These are phyloP conservation scores for Gallinago media DNA, from an alignment of 2,113 vertebrate species.

Conservation along the genomic window DNA sequence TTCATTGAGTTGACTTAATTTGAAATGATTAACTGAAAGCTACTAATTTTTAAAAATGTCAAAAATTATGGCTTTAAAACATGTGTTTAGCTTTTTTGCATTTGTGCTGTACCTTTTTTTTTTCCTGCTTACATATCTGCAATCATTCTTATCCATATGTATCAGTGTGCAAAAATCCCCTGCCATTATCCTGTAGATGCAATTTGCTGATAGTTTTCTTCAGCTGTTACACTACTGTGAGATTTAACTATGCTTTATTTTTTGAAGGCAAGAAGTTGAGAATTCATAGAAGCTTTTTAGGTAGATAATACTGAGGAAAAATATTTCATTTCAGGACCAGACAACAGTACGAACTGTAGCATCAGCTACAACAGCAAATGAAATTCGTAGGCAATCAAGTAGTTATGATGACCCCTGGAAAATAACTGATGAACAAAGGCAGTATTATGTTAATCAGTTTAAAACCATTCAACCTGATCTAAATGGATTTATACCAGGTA, in stretches of 20 bases:
- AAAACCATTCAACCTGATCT: constrained; percentile 99
- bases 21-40: constrained; percentile 25
- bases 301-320: constrained; percentile 80
- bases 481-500: constrained; percentile 98
- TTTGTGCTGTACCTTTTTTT: constrained; percentile 53
- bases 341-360: constrained; percentile 93
- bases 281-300: constrained; percentile 52
- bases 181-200: constrained; percentile 13
- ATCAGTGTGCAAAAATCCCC: constrained; percentile 61
- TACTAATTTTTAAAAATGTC: constrained; percentile 13
- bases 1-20: constrained; percentile 11
- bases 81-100: constrained; percentile 74
- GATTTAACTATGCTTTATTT: constrained; percentile 67
- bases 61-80: constrained; percentile 3
- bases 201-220: constrained; percentile 43
- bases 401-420: constrained; percentile 98
- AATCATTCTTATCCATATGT: constrained; percentile 62
- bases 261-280: constrained; percentile 67
- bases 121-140: constrained; percentile 74
- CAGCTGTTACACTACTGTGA: constrained; percentile 40
- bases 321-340: constrained; percentile 87
- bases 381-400: constrained; percentile 98
- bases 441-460: constrained; percentile 99
- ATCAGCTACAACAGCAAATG: constrained; percentile 89
- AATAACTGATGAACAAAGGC: constrained; percentile 98